phyloP scores from a whole-genome alignment of 2,888 invertebrate species.

The Tanypteryx hageni region DNA sequence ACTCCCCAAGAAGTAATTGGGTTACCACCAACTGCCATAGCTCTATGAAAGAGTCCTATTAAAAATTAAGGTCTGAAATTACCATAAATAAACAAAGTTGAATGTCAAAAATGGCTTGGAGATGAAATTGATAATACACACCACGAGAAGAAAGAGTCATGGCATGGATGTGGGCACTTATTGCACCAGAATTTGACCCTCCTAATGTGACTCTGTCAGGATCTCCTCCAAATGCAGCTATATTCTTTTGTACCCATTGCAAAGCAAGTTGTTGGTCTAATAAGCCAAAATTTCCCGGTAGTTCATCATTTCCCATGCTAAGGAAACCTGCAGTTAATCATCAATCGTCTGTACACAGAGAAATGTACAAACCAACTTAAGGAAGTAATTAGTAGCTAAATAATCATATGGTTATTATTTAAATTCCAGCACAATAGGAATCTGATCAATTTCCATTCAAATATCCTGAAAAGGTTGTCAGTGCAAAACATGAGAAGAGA shows the following conservation, averaged over 20 bases:
- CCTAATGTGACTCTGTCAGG: constrained; percentile 48
- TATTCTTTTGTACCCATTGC: constrained; percentile 59
- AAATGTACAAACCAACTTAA: too few relatives aligned
- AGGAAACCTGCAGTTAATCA: constrained; percentile 49
- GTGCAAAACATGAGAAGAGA: neutral
- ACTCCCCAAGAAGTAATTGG: constrained; percentile 55
- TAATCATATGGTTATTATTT: too few relatives aligned
- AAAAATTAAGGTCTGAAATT: neutral
- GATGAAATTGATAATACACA: neutral
- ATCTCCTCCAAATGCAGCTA: constrained; percentile 65
- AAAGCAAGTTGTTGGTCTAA: constrained; percentile 59
- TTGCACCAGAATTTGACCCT: constrained; percentile 63
- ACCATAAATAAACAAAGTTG: neutral
- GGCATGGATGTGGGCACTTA: constrained; percentile 63
- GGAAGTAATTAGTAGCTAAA: too few relatives aligned
- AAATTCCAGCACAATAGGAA: neutral
- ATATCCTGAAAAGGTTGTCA: neutral
- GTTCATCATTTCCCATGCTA: constrained; percentile 36
- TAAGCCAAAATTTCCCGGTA: constrained; percentile 51
- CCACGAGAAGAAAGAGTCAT: constrained; percentile 63
- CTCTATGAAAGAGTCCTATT: constrained; percentile 50
- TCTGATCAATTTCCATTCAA: neutral
- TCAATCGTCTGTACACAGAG: neutral
- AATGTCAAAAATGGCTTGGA: neutral
- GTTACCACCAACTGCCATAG: constrained; percentile 47